phyloP scores from a whole-genome alignment of 2,888 invertebrate genomes.

The Drosophila atroscutellata region DNA sequence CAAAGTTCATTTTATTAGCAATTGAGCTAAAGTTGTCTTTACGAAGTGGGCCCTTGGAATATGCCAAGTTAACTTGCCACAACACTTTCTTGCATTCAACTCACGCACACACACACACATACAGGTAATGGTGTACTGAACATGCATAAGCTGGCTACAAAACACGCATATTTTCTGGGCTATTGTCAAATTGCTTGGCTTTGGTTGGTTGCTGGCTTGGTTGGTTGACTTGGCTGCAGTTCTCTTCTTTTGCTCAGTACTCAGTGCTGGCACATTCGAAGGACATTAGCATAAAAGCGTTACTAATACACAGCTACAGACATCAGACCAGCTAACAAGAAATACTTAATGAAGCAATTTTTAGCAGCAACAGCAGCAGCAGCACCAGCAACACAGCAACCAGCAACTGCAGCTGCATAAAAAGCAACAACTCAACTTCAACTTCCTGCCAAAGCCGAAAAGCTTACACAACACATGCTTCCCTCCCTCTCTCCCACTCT shows the following conservation, averaged over 20 bases:
- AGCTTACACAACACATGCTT: slow-evolving; percentile 38
- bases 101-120: slow-evolving; percentile 6
- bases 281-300: slow-evolving; percentile 80
- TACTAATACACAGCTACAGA: slow-evolving; percentile 72
- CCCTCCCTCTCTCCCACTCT: not conserved
- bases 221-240: slow-evolving; percentile 30
- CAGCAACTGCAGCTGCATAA: slow-evolving; percentile 62
- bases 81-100: slow-evolving; percentile 50
- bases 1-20: not conserved
- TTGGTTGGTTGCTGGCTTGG: not conserved
- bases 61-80: slow-evolving; percentile 59
- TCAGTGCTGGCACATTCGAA: slow-evolving; percentile 55
- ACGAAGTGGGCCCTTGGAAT: slow-evolving; percentile 15
- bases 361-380: slow-evolving; percentile 57
- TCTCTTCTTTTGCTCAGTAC: slow-evolving; percentile 14
- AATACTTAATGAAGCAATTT: slow-evolving; percentile 81
- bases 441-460: slow-evolving; percentile 68
- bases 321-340: slow-evolving; percentile 63
- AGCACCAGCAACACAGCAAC: slow-evolving; percentile 31
- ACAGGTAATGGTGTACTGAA: slow-evolving; percentile 26
- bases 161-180: slow-evolving; percentile 58
- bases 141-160: slow-evolving; percentile 60
- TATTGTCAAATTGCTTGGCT: slow-evolving; percentile 51
- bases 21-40: slow-evolving; percentile 7
- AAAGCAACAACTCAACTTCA: slow-evolving; percentile 74